Conservation (phyloP, 2,888 invertebrate species). For the Chloroclystis v-ata region DNA sequence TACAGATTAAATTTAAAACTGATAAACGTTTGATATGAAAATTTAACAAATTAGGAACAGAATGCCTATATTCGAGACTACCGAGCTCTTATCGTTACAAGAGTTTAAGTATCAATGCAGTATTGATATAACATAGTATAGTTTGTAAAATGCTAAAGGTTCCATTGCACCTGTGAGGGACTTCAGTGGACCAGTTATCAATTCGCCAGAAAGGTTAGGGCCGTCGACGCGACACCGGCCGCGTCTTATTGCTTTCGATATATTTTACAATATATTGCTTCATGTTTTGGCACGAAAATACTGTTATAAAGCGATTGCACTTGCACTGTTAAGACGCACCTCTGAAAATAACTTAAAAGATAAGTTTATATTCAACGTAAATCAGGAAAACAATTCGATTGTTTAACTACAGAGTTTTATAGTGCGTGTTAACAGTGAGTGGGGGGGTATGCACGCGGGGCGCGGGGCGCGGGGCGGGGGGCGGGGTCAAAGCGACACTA, state of each 20-base stretch:
- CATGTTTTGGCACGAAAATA: slow-evolving; percentile 57
- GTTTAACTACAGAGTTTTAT: no score
- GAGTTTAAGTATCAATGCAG: slow-evolving; percentile 16
- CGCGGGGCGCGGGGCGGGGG: slow-evolving; percentile 8
- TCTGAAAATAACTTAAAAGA: no score
- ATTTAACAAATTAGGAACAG: slow-evolving; percentile 24
- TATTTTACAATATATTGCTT: slow-evolving; percentile 52
- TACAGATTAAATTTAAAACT: slow-evolving; percentile 12
- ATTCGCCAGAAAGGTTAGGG: slow-evolving; percentile 16
- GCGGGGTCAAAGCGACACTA: slow-evolving; percentile 48
- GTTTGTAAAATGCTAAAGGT: slow-evolving; percentile 15
- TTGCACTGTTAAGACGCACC: slow-evolving; percentile 23
- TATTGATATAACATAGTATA: slow-evolving; percentile 23
- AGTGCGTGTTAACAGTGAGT: slow-evolving; percentile 3
- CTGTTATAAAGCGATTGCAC: slow-evolving; percentile 34
- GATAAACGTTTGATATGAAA: slow-evolving; percentile 14
- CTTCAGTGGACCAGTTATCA: slow-evolving; percentile 3
- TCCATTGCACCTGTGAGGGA: background rate
- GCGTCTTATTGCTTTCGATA: slow-evolving; percentile 48
- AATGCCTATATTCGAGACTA: slow-evolving; percentile 13
- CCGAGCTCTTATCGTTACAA: slow-evolving; percentile 11
- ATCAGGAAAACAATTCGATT: no score
- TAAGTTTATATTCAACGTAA: no score
- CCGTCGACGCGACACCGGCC: slow-evolving; percentile 5
- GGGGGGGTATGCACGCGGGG: background rate